Percentiles rank a stretch among this genome's conserved stretches.
Evolutionary conservation across 1,140 invertebrate species (phyloP).

Genomic region (Vanessa tameamea): DNA sequence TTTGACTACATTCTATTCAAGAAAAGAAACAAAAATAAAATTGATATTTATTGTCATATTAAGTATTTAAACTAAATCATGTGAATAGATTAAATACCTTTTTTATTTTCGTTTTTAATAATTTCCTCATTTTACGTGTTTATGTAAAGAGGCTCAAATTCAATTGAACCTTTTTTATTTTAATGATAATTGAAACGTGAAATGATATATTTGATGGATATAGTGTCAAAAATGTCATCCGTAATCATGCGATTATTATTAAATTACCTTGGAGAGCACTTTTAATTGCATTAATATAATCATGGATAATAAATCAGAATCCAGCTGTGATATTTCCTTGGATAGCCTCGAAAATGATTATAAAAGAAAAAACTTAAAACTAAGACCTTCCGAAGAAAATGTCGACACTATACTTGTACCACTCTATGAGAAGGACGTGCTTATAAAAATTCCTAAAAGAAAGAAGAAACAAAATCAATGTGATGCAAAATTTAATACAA

Average conservation of each 20-base stretch:
- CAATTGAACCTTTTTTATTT: not conserved
- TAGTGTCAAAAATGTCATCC: not conserved
- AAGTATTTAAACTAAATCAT: too few relatives aligned
- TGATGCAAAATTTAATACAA: conserved; percentile 37
- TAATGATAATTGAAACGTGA: not conserved
- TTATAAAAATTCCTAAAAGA: conserved; percentile 64
- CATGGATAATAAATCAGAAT: conserved; percentile 61
- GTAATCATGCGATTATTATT: conserved; percentile 13
- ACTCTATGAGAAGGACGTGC: conserved; percentile 74
- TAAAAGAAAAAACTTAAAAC: conserved; percentile 49
- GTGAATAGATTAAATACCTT: not conserved
- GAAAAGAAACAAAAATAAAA: too few relatives aligned
- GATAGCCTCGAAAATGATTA: conserved; percentile 65
- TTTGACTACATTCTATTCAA: not conserved
- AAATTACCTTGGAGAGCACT: not conserved
- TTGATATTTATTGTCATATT: too few relatives aligned
- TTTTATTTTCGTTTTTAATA: not conserved
- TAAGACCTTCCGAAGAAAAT: conserved; percentile 44
- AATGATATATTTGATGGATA: not conserved
- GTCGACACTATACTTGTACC: conserved; percentile 70
- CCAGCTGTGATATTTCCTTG: conserved; percentile 58
- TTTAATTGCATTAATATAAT: conserved; percentile 1
- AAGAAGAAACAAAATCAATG: conserved; percentile 44
- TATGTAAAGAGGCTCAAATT: not conserved
- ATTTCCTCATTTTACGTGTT: not conserved